Conservation (phyloP, 2,113 vertebrate species). For the Indicator indicator region DNA sequence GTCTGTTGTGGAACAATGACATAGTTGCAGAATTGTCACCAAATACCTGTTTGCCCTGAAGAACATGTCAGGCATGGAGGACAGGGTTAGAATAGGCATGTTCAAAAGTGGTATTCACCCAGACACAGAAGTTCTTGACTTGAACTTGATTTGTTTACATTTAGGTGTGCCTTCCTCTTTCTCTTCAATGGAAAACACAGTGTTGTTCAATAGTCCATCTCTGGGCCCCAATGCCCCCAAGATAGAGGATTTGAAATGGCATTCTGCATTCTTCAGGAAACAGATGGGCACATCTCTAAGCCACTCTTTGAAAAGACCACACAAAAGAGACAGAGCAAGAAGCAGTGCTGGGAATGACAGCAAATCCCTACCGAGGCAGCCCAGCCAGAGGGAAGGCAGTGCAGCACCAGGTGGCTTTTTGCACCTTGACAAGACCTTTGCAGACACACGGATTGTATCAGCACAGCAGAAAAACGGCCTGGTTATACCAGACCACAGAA, state of each 20-base stretch:
- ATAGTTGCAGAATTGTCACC: accelerated
- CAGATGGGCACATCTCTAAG: conserved; percentile 78
- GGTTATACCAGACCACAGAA: conserved; percentile 72
- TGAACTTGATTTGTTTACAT: neutral
- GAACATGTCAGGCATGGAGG: neutral
- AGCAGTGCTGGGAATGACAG: neutral
- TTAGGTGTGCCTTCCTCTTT: conserved; percentile 79
- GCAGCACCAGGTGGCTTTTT: conserved; percentile 43
- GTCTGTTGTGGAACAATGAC: neutral
- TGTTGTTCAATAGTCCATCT: conserved; percentile 80
- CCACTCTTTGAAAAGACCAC: conserved; percentile 70
- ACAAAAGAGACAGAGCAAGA: conserved; percentile 63
- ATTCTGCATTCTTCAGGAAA: conserved; percentile 81
- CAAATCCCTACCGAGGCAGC: conserved; percentile 42
- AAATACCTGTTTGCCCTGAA: neutral
- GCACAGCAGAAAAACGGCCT: conserved; percentile 75
- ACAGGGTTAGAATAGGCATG: neutral
- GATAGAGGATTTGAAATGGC: conserved; percentile 80
- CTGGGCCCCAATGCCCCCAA: conserved; percentile 77
- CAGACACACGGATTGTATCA: conserved; percentile 65
- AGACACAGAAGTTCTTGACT: neutral
- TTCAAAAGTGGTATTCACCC: neutral
- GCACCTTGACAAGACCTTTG: conserved; percentile 64
- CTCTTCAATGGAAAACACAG: conserved; percentile 76
- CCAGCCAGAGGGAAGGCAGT: conserved; percentile 30